Evolutionary conservation across 2,888 invertebrate genomes (phyloP), one percentile per base, ranked within the genome.

Genomic region (Plutella xylostella): DNA sequence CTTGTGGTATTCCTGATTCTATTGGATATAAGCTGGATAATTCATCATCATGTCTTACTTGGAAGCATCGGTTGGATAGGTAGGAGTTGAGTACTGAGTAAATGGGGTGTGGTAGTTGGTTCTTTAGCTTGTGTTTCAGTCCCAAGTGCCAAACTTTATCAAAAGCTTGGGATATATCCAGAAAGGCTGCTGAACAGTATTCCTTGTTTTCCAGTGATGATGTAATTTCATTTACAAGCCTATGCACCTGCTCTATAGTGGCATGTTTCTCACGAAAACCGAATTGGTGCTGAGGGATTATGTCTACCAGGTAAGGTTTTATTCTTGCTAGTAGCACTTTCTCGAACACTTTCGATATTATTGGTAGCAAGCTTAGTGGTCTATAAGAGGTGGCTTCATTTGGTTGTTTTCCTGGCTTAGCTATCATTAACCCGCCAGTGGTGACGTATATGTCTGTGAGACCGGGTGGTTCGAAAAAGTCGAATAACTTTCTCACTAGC

Each of bases 131-230:
- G 31, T 45, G 45, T 9, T 51, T 40, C 9, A 51, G 43, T 9
- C 53, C 54, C 22, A 42, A 30, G 22, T 55, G 54, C 49, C 52
- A 55, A 9, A 55, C 55, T 38, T 49, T 53, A 25, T 56, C 54
- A 35, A 55, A 56, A 18, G 55, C 51, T 35, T 56, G 55, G 3
- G 45, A 33, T 34, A 53, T 46, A 20, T 54, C 52, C 7, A 53
- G 42, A 28, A 52, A 54, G 14, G 48, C 50, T 4, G 48, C 49
- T 4, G 48, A 42, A 43, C 53, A 55, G 48, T 51, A 52, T 45
- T 41, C n/a, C 43, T 49, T 53, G 34, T 48, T 37, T 22, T 54
- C 50, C 15, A 51, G 15, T 21, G 28, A 40, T 6, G 22, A 30
- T 17, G 38, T 46, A 4, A 51, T 54, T 52, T 46, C 30, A 9